Evolutionary conservation across 2,797 vertebrate genomes (phyloP).

Genomic region (Gymnopithys bicolor): DNA sequence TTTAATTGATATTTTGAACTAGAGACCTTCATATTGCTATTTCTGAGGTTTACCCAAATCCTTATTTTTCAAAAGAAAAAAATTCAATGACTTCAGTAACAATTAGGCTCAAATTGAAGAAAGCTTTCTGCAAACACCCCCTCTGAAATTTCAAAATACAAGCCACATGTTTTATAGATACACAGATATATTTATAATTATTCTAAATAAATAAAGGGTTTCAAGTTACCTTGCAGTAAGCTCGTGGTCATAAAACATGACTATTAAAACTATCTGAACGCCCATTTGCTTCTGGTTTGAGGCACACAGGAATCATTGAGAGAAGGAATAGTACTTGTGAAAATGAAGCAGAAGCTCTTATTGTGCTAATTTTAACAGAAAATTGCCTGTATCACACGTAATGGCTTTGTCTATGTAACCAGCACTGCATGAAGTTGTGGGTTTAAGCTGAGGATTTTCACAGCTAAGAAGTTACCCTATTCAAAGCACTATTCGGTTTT

Average conservation of each 20-base stretch:
- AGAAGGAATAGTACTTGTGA: slow-evolving; percentile 11
- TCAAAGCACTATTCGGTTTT: neutral
- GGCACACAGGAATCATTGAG: neutral
- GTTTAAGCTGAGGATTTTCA: slow-evolving; percentile 13
- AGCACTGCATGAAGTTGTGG: neutral
- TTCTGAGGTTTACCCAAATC: slow-evolving; percentile 49
- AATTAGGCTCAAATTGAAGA: slow-evolving; percentile 30
- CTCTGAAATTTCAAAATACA: slow-evolving; percentile 36
- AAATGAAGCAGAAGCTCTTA: slow-evolving; percentile 4
- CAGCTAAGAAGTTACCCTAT: neutral
- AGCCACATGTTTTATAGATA: slow-evolving; percentile 45
- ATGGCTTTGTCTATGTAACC: neutral
- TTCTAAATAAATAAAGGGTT: slow-evolving; percentile 58
- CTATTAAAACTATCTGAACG: slow-evolving; percentile 1
- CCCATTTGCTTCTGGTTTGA: slow-evolving; percentile 14
- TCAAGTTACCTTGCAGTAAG: slow-evolving; percentile 48
- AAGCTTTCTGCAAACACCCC: slow-evolving; percentile 18
- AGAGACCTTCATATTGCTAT: slow-evolving; percentile 21
- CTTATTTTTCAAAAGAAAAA: slow-evolving; percentile 61
- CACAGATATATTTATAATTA: slow-evolving; percentile 47
- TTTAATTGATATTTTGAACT: slow-evolving; percentile 63
- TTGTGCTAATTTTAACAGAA: neutral
- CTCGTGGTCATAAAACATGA: slow-evolving; percentile 22
- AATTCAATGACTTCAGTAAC: slow-evolving; percentile 45
- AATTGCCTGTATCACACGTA: neutral